Conservation (phyloP, 2,797 vertebrate species). For the Anguilla marmorata region DNA sequence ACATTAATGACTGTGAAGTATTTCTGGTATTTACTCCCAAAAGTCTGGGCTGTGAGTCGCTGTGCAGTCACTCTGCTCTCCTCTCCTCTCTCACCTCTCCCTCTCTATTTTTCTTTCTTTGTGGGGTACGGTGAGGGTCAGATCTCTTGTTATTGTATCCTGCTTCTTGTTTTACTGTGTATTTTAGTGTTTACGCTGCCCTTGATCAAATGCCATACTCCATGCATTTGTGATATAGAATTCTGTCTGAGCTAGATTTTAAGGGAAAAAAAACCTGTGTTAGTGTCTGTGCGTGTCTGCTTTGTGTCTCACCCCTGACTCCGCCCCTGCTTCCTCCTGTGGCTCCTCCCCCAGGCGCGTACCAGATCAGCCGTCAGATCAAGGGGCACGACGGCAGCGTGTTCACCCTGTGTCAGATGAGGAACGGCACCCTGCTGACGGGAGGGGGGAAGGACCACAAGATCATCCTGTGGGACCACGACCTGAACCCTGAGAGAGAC, state of each 20-base stretch:
- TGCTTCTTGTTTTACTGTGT: neutral
- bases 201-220: neutral
- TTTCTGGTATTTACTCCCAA: conserved; percentile 55
- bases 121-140: neutral
- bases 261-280: neutral
- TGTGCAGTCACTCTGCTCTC: conserved; percentile 28
- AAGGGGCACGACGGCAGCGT: conserved; percentile 95
- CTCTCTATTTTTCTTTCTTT: neutral
- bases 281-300: conserved; percentile 32
- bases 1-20: conserved; percentile 47
- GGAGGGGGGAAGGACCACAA: conserved; percentile 94
- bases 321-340: neutral
- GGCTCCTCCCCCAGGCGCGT: conserved; percentile 69
- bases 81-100: neutral
- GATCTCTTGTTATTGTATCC: neutral
- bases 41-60: conserved; percentile 36
- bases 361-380: conserved; percentile 90
- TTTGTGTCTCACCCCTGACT: neutral
- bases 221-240: neutral
- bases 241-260: neutral
- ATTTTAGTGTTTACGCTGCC: neutral
- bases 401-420: conserved; percentile 93
- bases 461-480: conserved; percentile 93
- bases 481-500: conserved; percentile 86
- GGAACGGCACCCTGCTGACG: conserved; percentile 89